Evolutionary conservation across 2,797 vertebrate genomes (phyloP).

Genomic region (Uromys caudimaculatus): DNA sequence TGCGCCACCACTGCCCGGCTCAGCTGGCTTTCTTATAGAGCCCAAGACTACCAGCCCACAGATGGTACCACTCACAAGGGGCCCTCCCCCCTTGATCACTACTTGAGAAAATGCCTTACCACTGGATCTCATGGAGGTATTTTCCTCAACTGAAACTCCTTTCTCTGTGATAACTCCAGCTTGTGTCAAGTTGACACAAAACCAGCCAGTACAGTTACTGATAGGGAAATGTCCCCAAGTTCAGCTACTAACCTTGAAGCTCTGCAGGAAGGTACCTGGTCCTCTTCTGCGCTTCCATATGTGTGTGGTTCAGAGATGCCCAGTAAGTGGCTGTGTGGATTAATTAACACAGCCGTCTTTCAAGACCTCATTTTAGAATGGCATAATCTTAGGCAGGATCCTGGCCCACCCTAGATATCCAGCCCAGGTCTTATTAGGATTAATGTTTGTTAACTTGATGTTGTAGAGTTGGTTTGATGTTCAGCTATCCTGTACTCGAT

Average conservation of each 20-base stretch:
- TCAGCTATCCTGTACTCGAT: background rate
- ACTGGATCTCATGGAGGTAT: too few relatives aligned
- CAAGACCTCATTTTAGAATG: background rate
- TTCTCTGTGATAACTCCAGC: too few relatives aligned
- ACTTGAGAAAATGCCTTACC: too few relatives aligned
- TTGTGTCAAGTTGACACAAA: too few relatives aligned
- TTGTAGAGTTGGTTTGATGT: background rate
- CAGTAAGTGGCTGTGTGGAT: background rate
- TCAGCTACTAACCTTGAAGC: background rate
- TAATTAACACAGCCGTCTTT: background rate
- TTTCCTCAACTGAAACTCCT: too few relatives aligned
- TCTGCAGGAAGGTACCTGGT: background rate
- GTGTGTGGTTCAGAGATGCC: background rate
- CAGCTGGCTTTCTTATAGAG: too few relatives aligned
- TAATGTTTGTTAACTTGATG: background rate
- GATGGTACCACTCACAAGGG: too few relatives aligned
- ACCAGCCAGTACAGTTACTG: background rate
- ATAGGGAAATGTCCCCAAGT: background rate
- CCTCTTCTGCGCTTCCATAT: background rate
- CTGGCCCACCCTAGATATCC: background rate
- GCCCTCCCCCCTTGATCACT: too few relatives aligned
- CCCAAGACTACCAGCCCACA: too few relatives aligned
- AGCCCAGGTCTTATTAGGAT: constrained; percentile 8
- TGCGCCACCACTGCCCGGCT: too few relatives aligned
- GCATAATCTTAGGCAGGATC: background rate